phyloP scores from a whole-genome alignment of 2,888 invertebrate genomes.

The Phymatocera aterrima region DNA sequence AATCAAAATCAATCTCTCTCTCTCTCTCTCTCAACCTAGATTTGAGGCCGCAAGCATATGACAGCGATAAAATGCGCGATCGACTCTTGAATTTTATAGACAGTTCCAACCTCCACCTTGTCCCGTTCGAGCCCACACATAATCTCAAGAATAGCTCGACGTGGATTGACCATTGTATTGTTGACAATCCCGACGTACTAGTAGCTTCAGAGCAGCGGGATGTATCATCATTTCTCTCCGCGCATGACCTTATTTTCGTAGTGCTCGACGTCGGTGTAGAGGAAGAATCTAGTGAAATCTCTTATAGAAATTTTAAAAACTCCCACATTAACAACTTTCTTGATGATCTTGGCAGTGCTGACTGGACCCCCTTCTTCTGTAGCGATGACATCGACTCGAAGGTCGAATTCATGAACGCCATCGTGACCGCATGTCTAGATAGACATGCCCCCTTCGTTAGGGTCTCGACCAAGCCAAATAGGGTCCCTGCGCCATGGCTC shows the following conservation, averaged over 20 bases:
- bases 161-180: slow-evolving; percentile 1
- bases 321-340: not conserved
- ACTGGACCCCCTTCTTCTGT: not conserved
- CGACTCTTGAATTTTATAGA: not conserved
- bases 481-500: not conserved
- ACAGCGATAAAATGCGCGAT: slow-evolving; percentile 3
- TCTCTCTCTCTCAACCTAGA: not conserved
- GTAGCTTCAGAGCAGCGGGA: not conserved
- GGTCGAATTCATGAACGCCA: not conserved
- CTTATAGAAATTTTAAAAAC: not conserved
- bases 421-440: not conserved
- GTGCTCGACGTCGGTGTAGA: not conserved
- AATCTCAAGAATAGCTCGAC: not conserved
- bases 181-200: not conserved
- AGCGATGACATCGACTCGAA: not conserved
- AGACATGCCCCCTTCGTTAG: not conserved
- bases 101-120: not conserved
- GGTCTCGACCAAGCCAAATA: not conserved
- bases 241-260: not conserved
- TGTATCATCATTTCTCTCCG: slow-evolving; percentile 1
- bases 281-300: not conserved
- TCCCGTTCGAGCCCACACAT: not conserved
- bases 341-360: not conserved
- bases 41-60: not conserved
- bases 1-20: too few species aligned